phyloP scores from a whole-genome alignment of 2,113 vertebrate genomes.

The Steatornis caripensis region DNA sequence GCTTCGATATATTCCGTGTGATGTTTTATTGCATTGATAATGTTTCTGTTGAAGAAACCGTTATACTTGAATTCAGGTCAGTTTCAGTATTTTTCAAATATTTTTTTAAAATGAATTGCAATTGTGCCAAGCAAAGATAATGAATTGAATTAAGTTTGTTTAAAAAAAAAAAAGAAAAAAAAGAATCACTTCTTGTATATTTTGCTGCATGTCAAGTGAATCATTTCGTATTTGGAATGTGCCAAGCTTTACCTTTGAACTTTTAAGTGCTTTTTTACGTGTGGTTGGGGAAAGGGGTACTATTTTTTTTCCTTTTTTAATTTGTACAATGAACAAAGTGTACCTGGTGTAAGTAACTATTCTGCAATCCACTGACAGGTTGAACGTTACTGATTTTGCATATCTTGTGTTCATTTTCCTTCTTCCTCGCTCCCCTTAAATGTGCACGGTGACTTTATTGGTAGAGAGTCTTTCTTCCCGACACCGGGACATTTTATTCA shows the following conservation, averaged over 20 bases:
- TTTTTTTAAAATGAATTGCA: slow-evolving; percentile 84
- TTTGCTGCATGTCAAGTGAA: slow-evolving; percentile 89
- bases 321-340: slow-evolving; percentile 74
- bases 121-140: slow-evolving; percentile 81
- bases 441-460: slow-evolving; percentile 3
- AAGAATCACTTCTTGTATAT: slow-evolving; percentile 79
- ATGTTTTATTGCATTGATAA: slow-evolving; percentile 87
- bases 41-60: slow-evolving; percentile 88
- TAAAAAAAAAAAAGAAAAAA: slow-evolving; percentile 56
- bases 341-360: slow-evolving; percentile 66
- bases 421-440: slow-evolving; percentile 51
- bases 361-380: slow-evolving; percentile 62
- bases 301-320: slow-evolving; percentile 69
- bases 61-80: slow-evolving; percentile 98
- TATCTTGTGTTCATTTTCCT: slow-evolving; percentile 87
- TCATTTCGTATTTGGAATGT: slow-evolving; percentile 85
- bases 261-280: slow-evolving; percentile 79
- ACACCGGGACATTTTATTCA: slow-evolving; percentile 13
- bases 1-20: slow-evolving; percentile 79
- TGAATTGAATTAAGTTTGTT: slow-evolving; percentile 77
- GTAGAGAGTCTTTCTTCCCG: slow-evolving; percentile 40
- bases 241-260: slow-evolving; percentile 81
- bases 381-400: slow-evolving; percentile 85
- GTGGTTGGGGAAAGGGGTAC: slow-evolving; percentile 70
- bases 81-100: slow-evolving; percentile 89